These are phyloP conservation scores for Tigriopus japonicus DNA, from an alignment of 1,140 invertebrate species.

Conservation along the genomic window DNA sequence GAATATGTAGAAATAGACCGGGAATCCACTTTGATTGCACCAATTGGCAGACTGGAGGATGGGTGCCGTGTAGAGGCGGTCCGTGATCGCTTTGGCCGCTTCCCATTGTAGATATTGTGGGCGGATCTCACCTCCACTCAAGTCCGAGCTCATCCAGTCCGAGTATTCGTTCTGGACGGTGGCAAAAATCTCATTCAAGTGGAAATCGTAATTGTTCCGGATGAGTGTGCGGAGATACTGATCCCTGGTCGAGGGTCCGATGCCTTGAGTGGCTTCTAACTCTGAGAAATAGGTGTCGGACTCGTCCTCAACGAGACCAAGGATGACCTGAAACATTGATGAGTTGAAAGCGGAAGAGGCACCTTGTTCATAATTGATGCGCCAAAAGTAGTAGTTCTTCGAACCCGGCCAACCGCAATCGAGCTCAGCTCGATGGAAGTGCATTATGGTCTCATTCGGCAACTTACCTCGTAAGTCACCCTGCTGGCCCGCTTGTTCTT, in stretches of 20 bases:
- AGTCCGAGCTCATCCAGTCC: constrained; percentile 79
- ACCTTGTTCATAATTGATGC: no score
- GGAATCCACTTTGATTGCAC: constrained; percentile 4
- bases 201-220: constrained; percentile 76
- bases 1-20: constrained; percentile 5
- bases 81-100: constrained; percentile 2
- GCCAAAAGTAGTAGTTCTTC: no score
- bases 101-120: not conserved
- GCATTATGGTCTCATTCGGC: no score
- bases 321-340: not conserved
- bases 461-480: no score
- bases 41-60: constrained; percentile 4
- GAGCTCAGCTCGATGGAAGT: no score
- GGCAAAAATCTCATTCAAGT: constrained; percentile 89
- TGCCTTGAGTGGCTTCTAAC: constrained; percentile 56
- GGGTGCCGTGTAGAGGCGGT: constrained; percentile 7
- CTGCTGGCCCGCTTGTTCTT: not conserved
- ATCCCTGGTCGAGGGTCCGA: constrained; percentile 69
- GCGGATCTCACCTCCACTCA: constrained; percentile 21
- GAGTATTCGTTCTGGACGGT: constrained; percentile 94
- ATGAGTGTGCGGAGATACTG: constrained; percentile 81
- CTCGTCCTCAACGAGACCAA: constrained; percentile 37
- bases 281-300: constrained; percentile 31
- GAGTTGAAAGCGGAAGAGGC: not conserved
- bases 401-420: no score